Evolutionary conservation across 1,140 invertebrate genomes (phyloP).

Genomic region (Meloidogyne chitwoodi): DNA sequence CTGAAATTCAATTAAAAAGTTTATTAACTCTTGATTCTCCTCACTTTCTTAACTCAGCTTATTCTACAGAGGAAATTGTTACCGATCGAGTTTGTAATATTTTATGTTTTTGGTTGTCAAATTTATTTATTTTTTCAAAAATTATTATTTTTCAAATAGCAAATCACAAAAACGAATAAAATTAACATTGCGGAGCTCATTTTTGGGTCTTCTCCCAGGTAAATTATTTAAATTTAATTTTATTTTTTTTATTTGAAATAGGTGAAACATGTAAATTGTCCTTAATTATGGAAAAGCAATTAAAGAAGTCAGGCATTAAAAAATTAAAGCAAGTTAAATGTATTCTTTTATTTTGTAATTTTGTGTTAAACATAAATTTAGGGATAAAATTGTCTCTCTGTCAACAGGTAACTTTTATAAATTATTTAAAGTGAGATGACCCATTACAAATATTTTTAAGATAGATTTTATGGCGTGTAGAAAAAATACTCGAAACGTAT

Average conservation of each 20-base stretch:
- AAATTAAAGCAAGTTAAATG: conserved; percentile 18
- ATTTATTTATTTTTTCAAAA: background rate
- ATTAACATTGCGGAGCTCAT: background rate
- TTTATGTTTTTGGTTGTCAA: background rate
- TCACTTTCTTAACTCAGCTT: conserved; percentile 31
- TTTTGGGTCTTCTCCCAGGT: background rate
- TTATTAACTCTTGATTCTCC: conserved; percentile 50
- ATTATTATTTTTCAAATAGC: background rate
- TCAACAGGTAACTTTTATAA: background rate
- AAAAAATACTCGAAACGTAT: background rate
- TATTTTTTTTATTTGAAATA: no score
- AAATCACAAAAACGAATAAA: background rate
- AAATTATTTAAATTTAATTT: conserved; percentile 13
- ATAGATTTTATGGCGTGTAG: conserved; percentile 37
- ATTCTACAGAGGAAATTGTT: conserved; percentile 29
- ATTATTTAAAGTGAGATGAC: no score
- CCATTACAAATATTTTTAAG: conserved; percentile 17
- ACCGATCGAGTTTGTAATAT: conserved; percentile 26
- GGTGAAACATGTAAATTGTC: conserved; percentile 27
- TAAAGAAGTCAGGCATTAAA: conserved; percentile 29
- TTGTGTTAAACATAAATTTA: background rate
- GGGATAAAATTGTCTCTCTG: background rate
- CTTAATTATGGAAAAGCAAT: conserved; percentile 41
- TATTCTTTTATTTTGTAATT: background rate
- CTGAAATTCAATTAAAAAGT: conserved; percentile 39